Base-by-base conservation (phyloP, 2,888 invertebrate genomes). In the Idaea aversata region DNA sequence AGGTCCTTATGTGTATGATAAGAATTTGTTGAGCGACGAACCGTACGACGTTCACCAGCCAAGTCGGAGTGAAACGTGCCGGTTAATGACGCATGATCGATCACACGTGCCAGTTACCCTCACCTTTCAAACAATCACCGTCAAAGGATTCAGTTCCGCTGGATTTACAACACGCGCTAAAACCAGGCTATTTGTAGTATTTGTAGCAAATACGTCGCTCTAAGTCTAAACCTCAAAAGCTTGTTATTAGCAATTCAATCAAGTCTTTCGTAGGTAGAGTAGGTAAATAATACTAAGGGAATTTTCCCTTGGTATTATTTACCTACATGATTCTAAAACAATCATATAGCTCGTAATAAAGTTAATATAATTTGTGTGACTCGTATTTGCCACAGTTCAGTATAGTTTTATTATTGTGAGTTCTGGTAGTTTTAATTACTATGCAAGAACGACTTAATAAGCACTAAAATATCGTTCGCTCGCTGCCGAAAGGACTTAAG, bases 1-100 rank as follows among this genome's bases (percentile, higher is more conserved):
- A 79, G 77, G 81, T 77, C 77, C 74, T 16, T 59, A 59, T 59
- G 16, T 59, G 59, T 80, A 78, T 77, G 79, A 74, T 74, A 76
- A 73, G 77, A 78, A 77, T 79, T 79, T 73, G 78, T 75, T 75
- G 80, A 79, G 81, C 82, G 80, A 79, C 79, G 78, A 78, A 82
- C 78, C 80, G 80, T 77, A 74, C 78, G 80, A 80, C 76, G 25
- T 25, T 25, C 47, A 13, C 13, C 47, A 59, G n/a, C 58, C 58
- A 79, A 76, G 74, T 75, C 77, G 80, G 77, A 77, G 13, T 76
- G 75, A 77, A 77, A 73, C 74, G 72, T 75, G 73, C 74, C 70
- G 71, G 70, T 75, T 73, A 73, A 75, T 66, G 67, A 73, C 78
- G 75, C 76, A 77, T 82, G 81, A 83, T 82, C 76, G 82, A 85